These are phyloP conservation scores for Dolichomitus sp. DNA, from an alignment of 2,888 invertebrate species.

Conservation along the genomic window DNA sequence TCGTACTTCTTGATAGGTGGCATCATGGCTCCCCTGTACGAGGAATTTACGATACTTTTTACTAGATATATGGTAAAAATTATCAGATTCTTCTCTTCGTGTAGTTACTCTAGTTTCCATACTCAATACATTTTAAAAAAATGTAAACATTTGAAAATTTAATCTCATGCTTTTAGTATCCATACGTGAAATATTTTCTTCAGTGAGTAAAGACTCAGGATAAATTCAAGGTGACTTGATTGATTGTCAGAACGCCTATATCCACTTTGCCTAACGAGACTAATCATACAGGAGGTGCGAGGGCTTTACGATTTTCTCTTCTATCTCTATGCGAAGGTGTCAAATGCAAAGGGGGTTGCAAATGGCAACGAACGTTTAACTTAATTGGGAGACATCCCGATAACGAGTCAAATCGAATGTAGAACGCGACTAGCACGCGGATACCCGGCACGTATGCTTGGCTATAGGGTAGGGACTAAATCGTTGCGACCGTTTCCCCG, in stretches of 20 bases:
- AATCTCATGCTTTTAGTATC: neutral
- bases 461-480: neutral
- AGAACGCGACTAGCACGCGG: constrained; percentile 1
- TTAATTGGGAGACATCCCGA: constrained; percentile 63
- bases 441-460: neutral
- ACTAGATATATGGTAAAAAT: too few species aligned
- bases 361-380: constrained; percentile 53
- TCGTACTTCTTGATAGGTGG: too few species aligned
- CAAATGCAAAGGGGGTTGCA: constrained; percentile 14
- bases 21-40: too few species aligned
- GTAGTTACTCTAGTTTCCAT: too few species aligned
- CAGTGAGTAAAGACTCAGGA: too few species aligned
- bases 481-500: constrained; percentile 5
- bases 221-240: neutral
- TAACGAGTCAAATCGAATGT: constrained; percentile 62
- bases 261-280: constrained; percentile 52
- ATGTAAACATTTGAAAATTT: too few species aligned
- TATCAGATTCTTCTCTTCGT: too few species aligned
- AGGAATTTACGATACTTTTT: too few species aligned
- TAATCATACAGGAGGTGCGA: constrained; percentile 29
- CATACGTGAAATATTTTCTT: neutral
- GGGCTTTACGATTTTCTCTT: neutral
- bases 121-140: too few species aligned
- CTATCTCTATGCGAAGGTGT: constrained; percentile 21
- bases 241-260: constrained; percentile 29